Conservation (phyloP, 2,888 invertebrate species). For the Mythimna impura region DNA sequence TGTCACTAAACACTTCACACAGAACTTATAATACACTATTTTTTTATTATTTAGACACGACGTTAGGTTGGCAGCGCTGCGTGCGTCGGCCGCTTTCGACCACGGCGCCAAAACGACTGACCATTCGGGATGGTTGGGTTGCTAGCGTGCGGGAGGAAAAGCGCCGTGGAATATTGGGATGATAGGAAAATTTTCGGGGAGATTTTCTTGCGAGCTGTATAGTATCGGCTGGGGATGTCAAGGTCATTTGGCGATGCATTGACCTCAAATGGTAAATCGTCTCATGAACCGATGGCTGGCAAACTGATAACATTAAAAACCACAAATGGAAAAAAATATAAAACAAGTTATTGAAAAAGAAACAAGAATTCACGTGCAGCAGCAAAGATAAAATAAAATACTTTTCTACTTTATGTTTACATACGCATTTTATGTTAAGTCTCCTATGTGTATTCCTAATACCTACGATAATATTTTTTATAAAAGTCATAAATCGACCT, state of each 20-base stretch:
- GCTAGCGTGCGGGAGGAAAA: constrained; percentile 67
- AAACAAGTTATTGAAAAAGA: background rate
- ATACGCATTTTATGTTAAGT: background rate
- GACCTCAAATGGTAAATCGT: background rate
- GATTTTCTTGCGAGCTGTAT: constrained; percentile 2
- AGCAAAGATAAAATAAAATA: constrained; percentile 5
- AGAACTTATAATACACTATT: constrained; percentile 62
- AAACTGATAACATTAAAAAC: no score
- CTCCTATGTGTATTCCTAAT: background rate
- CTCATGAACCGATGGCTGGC: no score
- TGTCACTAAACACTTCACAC: constrained; percentile 69
- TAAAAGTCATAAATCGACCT: no score
- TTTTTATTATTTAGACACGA: constrained; percentile 73
- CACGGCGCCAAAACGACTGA: constrained; percentile 85
- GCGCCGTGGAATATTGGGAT: constrained; percentile 61
- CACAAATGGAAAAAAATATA: background rate
- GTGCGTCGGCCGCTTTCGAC: constrained; percentile 73
- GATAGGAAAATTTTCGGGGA: constrained; percentile 38
- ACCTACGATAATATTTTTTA: background rate
- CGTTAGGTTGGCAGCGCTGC: constrained; percentile 52
- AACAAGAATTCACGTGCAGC: background rate
- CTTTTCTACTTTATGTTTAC: constrained; percentile 10
- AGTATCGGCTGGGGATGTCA: background rate
- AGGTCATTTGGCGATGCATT: constrained; percentile 6
- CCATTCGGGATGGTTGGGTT: constrained; percentile 76